Conservation (phyloP, 2,888 invertebrate species). For the Ferdinandea cuprea region DNA sequence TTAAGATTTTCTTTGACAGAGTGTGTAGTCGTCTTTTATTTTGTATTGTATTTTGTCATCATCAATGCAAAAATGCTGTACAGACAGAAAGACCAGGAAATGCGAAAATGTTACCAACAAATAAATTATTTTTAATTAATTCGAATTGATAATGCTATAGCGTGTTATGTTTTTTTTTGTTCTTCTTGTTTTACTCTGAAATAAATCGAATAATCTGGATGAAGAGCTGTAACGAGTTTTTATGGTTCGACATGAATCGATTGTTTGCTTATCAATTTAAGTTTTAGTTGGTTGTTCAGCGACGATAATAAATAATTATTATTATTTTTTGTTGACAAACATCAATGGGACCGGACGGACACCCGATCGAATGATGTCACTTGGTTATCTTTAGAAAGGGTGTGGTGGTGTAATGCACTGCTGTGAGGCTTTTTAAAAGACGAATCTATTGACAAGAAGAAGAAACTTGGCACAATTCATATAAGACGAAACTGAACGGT, state of each 20-base stretch:
- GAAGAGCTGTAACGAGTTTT: slow-evolving; percentile 38
- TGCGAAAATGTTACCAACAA: slow-evolving; percentile 6
- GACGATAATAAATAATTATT: too few relatives aligned
- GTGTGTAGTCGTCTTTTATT: slow-evolving; percentile 1
- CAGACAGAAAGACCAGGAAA: slow-evolving; percentile 51
- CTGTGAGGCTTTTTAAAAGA: too few relatives aligned
- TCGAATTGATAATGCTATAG: slow-evolving; percentile 65
- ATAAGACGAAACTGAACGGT: too few relatives aligned
- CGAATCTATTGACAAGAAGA: too few relatives aligned
- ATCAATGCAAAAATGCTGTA: slow-evolving; percentile 15
- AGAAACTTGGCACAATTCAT: too few relatives aligned
- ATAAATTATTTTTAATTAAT: slow-evolving; percentile 69
- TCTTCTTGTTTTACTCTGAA: slow-evolving; percentile 16
- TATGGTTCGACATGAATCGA: slow-evolving; percentile 48
- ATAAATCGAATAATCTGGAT: slow-evolving; percentile 19
- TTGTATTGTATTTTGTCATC: too few relatives aligned
- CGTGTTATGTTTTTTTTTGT: slow-evolving; percentile 20
- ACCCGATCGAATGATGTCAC: slow-evolving; percentile 21
- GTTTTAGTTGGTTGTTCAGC: slow-evolving; percentile 8
- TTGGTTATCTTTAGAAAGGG: neutral
- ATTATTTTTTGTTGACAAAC: too few relatives aligned
- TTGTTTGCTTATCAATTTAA: slow-evolving; percentile 30
- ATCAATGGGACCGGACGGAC: neutral
- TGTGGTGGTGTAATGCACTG: too few relatives aligned
- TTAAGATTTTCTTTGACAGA: slow-evolving; percentile 4